phyloP scores from a whole-genome alignment of 2,888 invertebrate species.

The Tipula helvola region DNA sequence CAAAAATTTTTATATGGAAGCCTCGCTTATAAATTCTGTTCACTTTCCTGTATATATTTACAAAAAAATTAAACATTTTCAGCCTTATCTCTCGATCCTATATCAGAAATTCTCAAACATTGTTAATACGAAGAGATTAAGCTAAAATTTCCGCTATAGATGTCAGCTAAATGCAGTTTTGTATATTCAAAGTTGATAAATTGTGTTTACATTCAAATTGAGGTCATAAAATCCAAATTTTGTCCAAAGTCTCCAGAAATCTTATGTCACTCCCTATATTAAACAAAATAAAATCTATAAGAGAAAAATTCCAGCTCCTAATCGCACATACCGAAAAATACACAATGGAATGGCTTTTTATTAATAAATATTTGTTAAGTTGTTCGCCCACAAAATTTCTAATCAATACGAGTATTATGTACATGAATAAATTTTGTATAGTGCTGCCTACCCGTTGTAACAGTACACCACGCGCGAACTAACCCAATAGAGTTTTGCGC shows the following conservation, averaged over 20 bases:
- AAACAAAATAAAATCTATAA: background rate
- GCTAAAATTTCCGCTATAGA: too few relatives aligned
- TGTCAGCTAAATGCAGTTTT: too few relatives aligned
- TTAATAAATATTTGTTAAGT: background rate
- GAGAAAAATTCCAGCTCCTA: background rate
- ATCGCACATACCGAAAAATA: background rate
- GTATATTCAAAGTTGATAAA: too few relatives aligned
- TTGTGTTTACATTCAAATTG: too few relatives aligned
- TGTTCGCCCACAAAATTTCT: slow-evolving; percentile 4
- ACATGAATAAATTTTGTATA: background rate
- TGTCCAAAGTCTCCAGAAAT: background rate
- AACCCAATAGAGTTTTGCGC: background rate
- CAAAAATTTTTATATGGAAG: too few relatives aligned
- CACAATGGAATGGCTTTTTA: background rate
- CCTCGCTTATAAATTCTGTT: too few relatives aligned
- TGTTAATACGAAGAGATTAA: too few relatives aligned
- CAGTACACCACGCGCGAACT: background rate
- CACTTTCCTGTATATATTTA: too few relatives aligned
- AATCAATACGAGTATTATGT: background rate
- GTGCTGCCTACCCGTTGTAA: background rate
- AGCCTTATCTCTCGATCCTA: too few relatives aligned
- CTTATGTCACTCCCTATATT: background rate
- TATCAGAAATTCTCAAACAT: too few relatives aligned
- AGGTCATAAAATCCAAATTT: background rate
- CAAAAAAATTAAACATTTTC: too few relatives aligned